Conservation (phyloP, 2,113 vertebrate genomes). For the Gambusia holbrooki region DNA sequence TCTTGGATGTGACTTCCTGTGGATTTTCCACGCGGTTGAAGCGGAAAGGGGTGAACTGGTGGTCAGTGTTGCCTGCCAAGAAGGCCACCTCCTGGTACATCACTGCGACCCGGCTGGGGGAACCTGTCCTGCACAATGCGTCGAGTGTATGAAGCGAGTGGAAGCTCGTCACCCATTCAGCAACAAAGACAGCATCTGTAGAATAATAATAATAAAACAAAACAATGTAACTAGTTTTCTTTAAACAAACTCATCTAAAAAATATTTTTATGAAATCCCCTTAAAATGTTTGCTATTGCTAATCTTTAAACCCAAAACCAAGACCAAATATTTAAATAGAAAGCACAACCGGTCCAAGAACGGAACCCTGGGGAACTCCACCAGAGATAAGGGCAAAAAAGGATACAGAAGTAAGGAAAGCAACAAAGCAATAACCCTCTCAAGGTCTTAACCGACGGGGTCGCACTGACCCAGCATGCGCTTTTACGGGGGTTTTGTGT, state of each 20-base stretch:
- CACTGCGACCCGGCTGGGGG: conserved; percentile 50
- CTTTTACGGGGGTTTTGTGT: no score
- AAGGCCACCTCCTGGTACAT: conserved; percentile 89
- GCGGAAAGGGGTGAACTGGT: conserved; percentile 83
- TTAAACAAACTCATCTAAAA: background rate
- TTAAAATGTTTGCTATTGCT: background rate
- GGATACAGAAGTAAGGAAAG: no score
- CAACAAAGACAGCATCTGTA: conserved; percentile 59
- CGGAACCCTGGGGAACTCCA: no score
- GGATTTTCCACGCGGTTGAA: conserved; percentile 83
- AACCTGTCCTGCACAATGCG: conserved; percentile 29
- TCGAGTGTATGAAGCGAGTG: conserved; percentile 14
- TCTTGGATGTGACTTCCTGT: conserved; percentile 83
- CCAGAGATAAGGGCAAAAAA: no score
- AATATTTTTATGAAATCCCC: background rate
- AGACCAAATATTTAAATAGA: no score
- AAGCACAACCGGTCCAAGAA: no score
- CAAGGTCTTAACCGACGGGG: no score
- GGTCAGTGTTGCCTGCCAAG: conserved; percentile 84
- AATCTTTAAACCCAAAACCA: no score
- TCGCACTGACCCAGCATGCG: no score
- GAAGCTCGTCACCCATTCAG: conserved; percentile 63
- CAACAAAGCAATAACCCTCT: no score
- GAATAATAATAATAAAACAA: conserved; percentile 7
- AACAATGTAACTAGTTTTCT: background rate